Evolutionary conservation across 53 echinoderm and acorn worm species (phyloP).

Genomic region (Stichopus horrens): DNA sequence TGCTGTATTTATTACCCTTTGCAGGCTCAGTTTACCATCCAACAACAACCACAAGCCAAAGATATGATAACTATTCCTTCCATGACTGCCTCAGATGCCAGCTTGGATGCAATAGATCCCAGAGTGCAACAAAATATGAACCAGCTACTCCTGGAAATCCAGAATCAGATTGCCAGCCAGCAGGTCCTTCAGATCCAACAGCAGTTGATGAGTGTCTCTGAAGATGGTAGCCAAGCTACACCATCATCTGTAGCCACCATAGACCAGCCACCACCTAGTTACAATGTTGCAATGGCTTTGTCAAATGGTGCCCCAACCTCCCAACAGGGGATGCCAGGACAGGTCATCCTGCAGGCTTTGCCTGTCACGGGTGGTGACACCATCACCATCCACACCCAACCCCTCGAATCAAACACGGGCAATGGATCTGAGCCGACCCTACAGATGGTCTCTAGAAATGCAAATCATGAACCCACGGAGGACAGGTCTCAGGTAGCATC

Average conservation of each 20-base stretch:
- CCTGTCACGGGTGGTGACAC: constrained; percentile 51
- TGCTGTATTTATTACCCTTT: not conserved
- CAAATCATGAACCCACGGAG: not conserved
- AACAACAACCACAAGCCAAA: constrained; percentile 36
- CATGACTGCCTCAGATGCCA: constrained; percentile 36
- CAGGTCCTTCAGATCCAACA: constrained; percentile 55
- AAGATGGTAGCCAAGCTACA: not conserved
- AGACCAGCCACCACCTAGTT: constrained; percentile 80
- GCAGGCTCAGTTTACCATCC: constrained; percentile 35
- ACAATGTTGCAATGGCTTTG: constrained; percentile 73
- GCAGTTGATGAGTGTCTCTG: constrained; percentile 38
- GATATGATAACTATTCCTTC: constrained; percentile 28
- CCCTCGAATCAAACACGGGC: not conserved
- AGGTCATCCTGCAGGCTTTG: constrained; percentile 82
- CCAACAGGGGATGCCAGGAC: constrained; percentile 51
- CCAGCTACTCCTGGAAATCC: constrained; percentile 67
- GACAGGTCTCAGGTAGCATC: not conserved
- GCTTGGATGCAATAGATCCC: constrained; percentile 54
- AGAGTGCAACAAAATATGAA: constrained; percentile 76
- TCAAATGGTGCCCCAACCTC: constrained; percentile 52
- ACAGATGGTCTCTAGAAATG: not conserved
- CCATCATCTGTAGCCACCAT: constrained; percentile 30
- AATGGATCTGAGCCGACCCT: not conserved
- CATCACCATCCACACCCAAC: constrained; percentile 34
- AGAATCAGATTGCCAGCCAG: constrained; percentile 78